phyloP scores from a whole-genome alignment of 2,797 vertebrate genomes.

The Tokudaia tokunoshimensis region DNA sequence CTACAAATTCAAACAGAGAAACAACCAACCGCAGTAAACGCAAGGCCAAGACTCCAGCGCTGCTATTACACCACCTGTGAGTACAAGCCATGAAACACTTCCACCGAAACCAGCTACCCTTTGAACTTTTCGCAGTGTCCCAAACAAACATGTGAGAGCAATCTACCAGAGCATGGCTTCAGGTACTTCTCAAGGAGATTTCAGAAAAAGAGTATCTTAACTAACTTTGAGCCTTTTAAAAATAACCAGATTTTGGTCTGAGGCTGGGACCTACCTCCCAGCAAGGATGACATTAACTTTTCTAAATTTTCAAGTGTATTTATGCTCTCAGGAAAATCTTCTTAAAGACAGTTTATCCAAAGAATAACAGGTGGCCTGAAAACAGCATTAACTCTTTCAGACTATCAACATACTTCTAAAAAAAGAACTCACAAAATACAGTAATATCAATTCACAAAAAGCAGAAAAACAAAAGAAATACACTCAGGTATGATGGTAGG shows the following conservation, averaged over 20 bases:
- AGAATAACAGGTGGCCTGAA: background rate
- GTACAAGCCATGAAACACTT: constrained; percentile 5
- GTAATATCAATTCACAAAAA: constrained; percentile 13
- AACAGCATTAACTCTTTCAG: constrained; percentile 33
- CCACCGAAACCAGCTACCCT: background rate
- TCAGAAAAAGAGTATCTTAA: constrained; percentile 40
- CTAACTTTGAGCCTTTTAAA: constrained; percentile 5
- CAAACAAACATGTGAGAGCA: constrained; percentile 28
- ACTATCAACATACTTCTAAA: background rate
- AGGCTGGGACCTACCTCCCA: background rate
- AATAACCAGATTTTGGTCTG: constrained; percentile 47
- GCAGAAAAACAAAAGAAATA: constrained; percentile 7
- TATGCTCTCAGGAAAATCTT: constrained; percentile 55
- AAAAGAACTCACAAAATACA: background rate
- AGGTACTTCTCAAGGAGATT: background rate
- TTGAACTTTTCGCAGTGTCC: constrained; percentile 22
- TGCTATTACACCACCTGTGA: background rate
- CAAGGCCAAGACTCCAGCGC: background rate
- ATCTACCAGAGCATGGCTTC: background rate
- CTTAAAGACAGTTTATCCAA: constrained; percentile 13
- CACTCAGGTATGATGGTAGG: background rate
- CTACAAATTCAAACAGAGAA: constrained; percentile 49
- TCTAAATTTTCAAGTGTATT: constrained; percentile 64
- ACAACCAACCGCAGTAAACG: background rate
- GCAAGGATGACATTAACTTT: background rate